A percentile compares a stretch with the other conserved stretches of the same genome.
These are phyloP conservation scores for Lytechinus pictus DNA, from an alignment of 35 echinoderm and acorn worm genomes.

Conservation along the genomic window DNA sequence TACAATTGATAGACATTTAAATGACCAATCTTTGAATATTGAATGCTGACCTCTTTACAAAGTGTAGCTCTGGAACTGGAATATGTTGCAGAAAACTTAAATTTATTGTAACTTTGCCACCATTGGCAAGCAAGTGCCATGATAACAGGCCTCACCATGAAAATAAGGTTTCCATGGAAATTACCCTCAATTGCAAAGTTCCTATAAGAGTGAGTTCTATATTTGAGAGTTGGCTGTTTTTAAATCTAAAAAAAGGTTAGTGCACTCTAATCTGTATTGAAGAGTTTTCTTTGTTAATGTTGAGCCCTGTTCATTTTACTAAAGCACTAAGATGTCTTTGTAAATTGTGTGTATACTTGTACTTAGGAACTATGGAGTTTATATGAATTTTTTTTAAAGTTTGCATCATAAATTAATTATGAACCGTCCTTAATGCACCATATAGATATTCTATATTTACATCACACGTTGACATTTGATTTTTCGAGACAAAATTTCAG, in stretches of 20 bases:
- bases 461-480: background rate
- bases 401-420: background rate
- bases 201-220: no score
- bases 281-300: background rate
- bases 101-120: no score
- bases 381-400: background rate
- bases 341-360: background rate
- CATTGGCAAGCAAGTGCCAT: no score
- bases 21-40: no score
- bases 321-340: background rate
- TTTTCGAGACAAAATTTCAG: background rate
- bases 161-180: no score
- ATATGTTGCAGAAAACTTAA: no score
- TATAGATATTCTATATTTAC: background rate
- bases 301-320: background rate
- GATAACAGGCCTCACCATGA: no score
- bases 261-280: background rate
- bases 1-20: no score
- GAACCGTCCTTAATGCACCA: background rate
- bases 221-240: no score
- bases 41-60: no score
- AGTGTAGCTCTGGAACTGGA: no score
- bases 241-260: background rate
- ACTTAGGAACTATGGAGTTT: background rate
- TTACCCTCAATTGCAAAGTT: no score